These are phyloP conservation scores for Leptinotarsa undecemlineata DNA, from an alignment of 1,140 invertebrate genomes.

Conservation along the genomic window DNA sequence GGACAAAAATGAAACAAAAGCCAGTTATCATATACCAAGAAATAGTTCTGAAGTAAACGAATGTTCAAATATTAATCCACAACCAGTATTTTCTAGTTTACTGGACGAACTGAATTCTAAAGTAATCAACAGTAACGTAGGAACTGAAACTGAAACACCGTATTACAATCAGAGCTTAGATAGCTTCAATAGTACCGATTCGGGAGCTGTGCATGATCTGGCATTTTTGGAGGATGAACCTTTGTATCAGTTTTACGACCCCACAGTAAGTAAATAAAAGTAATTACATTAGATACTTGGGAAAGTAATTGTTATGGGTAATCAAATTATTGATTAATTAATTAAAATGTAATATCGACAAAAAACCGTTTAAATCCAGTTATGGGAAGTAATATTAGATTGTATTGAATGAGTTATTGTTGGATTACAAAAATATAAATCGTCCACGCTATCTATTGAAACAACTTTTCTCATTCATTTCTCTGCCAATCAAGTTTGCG, in stretches of 20 bases:
- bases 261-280: constrained; percentile 64
- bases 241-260: constrained; percentile 88
- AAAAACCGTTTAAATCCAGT: no score
- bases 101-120: constrained; percentile 17
- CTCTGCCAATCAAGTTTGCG: no score
- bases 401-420: no score
- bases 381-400: no score
- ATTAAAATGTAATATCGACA: no score
- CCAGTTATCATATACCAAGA: no score
- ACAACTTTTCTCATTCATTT: no score
- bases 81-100: constrained; percentile 19
- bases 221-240: constrained; percentile 70
- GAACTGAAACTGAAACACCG: constrained; percentile 40
- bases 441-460: no score
- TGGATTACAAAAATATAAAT: no score
- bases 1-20: no score
- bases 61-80: background rate
- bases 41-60: background rate
- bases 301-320: no score
- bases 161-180: constrained; percentile 47
- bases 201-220: constrained; percentile 43
- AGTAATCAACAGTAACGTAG: background rate
- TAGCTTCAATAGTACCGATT: constrained; percentile 47
- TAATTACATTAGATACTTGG: background rate
- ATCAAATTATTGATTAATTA: background rate